These are phyloP conservation scores for Drosophila fuyamai DNA, from an alignment of 1,140 invertebrate genomes.

Conservation along the genomic window DNA sequence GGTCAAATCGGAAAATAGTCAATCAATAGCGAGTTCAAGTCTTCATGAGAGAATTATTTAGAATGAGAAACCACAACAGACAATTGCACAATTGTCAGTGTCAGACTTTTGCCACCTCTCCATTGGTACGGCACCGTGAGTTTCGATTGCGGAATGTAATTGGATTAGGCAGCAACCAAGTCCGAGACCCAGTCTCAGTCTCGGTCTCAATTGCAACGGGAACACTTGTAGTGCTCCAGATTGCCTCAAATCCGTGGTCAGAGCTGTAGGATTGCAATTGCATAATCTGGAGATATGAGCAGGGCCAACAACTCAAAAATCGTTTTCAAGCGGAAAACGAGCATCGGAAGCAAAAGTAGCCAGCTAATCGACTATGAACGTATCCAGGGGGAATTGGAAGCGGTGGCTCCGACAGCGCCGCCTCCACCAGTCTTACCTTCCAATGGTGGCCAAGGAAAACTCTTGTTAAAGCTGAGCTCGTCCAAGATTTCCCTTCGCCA, in stretches of 20 bases:
- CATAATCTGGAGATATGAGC: slow-evolving; percentile 30
- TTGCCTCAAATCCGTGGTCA: background rate
- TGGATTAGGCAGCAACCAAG: slow-evolving; percentile 36
- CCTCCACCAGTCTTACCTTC: background rate
- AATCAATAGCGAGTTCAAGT: slow-evolving; percentile 17
- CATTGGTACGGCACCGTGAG: slow-evolving; percentile 10
- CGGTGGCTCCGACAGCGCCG: background rate
- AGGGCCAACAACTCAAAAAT: slow-evolving; percentile 24
- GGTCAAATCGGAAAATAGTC: background rate
- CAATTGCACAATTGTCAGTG: slow-evolving; percentile 51
- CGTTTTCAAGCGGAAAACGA: slow-evolving; percentile 34
- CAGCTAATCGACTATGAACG: slow-evolving; percentile 33
- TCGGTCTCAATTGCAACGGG: slow-evolving; percentile 22
- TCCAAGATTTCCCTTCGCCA: slow-evolving; percentile 53
- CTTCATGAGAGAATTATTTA: slow-evolving; percentile 9
- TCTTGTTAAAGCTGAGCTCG: slow-evolving; percentile 49
- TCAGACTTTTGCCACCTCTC: slow-evolving; percentile 32
- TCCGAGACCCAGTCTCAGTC: slow-evolving; percentile 20
- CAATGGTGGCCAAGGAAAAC: slow-evolving; percentile 14
- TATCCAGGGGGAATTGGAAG: slow-evolving; percentile 16
- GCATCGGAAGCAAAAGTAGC: slow-evolving; percentile 8
- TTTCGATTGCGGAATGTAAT: slow-evolving; percentile 36
- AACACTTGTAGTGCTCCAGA: slow-evolving; percentile 6
- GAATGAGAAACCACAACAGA: slow-evolving; percentile 34
- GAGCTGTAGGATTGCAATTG: slow-evolving; percentile 23